These are phyloP conservation scores for Sylvia borin DNA, from an alignment of 2,797 vertebrate species.

Conservation along the genomic window DNA sequence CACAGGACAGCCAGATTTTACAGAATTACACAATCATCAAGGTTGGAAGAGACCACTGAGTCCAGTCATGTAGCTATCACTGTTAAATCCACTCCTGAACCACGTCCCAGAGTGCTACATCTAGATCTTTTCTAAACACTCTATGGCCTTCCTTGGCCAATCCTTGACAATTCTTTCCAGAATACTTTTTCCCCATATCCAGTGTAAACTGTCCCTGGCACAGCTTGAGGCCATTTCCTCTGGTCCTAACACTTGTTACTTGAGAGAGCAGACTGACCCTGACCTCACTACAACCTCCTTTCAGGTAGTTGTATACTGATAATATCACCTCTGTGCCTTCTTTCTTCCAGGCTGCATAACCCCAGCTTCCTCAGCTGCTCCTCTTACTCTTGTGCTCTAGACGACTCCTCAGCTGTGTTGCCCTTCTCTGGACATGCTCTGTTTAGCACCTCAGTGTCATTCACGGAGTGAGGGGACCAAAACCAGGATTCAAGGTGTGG, in stretches of 20 bases:
- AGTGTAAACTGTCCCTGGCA: not conserved
- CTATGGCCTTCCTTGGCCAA: not conserved
- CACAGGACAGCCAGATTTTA: not conserved
- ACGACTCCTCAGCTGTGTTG: not conserved
- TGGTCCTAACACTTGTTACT: not conserved
- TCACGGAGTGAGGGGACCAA: not conserved
- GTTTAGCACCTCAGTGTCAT: not conserved
- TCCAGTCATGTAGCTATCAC: not conserved
- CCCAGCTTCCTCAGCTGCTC: not conserved
- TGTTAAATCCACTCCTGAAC: not conserved
- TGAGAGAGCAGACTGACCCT: not conserved
- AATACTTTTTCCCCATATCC: not conserved
- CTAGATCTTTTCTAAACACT: not conserved
- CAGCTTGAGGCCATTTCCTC: not conserved
- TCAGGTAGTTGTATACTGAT: rapidly evolving
- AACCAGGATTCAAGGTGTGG: not conserved
- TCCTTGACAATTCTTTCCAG: not conserved
- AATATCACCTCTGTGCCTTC: too few relatives aligned
- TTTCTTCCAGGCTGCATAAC: not conserved
- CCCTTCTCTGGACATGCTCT: not conserved
- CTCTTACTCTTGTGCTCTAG: not conserved
- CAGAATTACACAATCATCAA: not conserved
- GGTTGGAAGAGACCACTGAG: not conserved
- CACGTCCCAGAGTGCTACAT: not conserved
- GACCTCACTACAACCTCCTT: not conserved